Base-by-base conservation (phyloP, 2,888 invertebrate species). In the Arge pagana region DNA sequence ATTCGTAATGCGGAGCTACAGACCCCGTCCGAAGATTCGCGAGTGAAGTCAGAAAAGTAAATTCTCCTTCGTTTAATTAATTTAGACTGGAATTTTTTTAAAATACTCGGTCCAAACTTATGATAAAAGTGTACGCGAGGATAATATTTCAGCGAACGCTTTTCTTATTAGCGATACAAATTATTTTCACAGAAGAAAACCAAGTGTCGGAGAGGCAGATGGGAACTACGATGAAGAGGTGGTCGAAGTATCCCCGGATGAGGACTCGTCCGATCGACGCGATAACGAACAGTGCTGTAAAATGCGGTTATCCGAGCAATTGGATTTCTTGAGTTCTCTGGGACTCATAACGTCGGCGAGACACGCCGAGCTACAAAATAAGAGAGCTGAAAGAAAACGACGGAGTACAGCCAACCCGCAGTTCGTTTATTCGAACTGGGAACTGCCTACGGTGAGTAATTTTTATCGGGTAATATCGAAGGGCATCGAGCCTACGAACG, bases 341-440 rank as follows among this genome's bases (percentile, higher is more conserved):
- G 77, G 77, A 18, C 69, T 83, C 41, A 79, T 78, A 40, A 81
- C 81, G 5, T 78, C 77, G 26, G 77, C 76, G 28, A 73, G 74
- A 11, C 78, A 71, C 56, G 72, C 74, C 30, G 81, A 82, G 62
- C 72, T 82, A 64, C 81, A 81, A 60, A 81, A 80, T 54, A 78
- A 77, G 56, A 71, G 80, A 45, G 78, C 78, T 7, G 82, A 82
- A 63, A 70, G 82, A 28, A 82, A 81, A 60, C 70, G 81, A 23
- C 71, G 82, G 30, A 81, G 82, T 53, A 82, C 81, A 5, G 81
- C 81, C 1, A 81, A 81, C 67, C 80, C 81, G 1, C 81, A 82
- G 56, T 82, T 81, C 63, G 71, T 82, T 15, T 82, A 82, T 67
- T 79, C 79, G 19, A 79, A 71, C 50, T 62, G 65, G 60, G 71